Conservation (phyloP, 1,140 invertebrate species). For the Sminthurinus signatus region DNA sequence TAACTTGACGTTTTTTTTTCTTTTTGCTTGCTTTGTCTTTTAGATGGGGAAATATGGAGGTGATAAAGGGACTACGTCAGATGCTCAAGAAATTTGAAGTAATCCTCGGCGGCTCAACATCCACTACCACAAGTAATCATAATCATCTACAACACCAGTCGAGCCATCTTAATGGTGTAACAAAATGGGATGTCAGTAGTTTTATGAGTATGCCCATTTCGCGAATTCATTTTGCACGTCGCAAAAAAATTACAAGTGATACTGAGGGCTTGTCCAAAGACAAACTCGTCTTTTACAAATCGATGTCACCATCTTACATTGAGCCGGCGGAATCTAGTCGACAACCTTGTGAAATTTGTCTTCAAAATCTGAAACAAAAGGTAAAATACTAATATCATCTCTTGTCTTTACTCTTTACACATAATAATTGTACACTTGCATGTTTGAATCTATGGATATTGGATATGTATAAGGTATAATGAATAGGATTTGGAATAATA, state of each 20-base stretch:
- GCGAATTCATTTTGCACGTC: constrained; percentile 3
- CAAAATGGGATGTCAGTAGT: background rate
- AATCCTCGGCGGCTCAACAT: background rate
- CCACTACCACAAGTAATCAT: background rate
- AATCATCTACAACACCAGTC: too few relatives aligned
- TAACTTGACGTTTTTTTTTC: too few relatives aligned
- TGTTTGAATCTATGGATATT: background rate
- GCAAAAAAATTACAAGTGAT: background rate
- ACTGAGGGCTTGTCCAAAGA: background rate
- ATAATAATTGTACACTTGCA: background rate
- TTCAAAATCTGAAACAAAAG: background rate
- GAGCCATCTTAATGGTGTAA: too few relatives aligned
- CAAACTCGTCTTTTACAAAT: background rate
- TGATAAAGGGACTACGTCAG: background rate
- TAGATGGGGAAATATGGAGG: constrained; percentile 1
- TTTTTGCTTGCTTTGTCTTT: too few relatives aligned
- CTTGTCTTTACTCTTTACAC: background rate
- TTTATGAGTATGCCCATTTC: constrained; percentile 8
- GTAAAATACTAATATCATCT: background rate
- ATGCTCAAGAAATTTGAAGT: constrained; percentile 8
- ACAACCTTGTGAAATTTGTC: background rate
- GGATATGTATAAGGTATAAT: background rate
- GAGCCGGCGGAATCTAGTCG: background rate
- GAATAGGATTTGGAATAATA: too few relatives aligned
- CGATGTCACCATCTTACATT: background rate